Evolutionary conservation across 2,113 vertebrate species (phyloP).

Genomic region (Pseudopipra pipra): DNA sequence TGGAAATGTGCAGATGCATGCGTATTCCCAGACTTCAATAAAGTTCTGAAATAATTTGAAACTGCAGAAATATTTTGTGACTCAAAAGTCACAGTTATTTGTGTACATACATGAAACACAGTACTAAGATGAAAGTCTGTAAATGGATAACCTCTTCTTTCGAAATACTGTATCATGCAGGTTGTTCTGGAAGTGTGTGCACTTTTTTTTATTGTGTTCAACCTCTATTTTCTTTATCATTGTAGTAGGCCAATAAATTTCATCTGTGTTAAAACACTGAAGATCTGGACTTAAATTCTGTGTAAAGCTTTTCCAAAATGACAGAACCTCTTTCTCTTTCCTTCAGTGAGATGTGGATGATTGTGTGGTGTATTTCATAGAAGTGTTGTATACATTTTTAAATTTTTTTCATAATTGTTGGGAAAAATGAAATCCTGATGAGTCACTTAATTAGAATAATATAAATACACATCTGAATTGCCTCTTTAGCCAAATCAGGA

Average conservation of each 20-base stretch:
- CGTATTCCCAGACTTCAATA: not conserved
- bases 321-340: not conserved
- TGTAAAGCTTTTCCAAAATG: not conserved
- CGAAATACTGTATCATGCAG: not conserved
- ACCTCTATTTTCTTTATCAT: not conserved
- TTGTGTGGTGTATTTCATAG: not conserved
- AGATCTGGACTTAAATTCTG: not conserved
- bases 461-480: not conserved
- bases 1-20: not conserved
- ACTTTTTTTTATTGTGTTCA: not conserved
- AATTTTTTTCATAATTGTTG: not conserved
- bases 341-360: not conserved
- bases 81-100: not conserved
- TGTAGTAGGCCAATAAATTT: not conserved
- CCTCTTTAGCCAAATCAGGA: not conserved
- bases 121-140: not conserved
- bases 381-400: not conserved
- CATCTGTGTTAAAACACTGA: not conserved
- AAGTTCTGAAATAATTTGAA: not conserved
- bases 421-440: not conserved
- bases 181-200: not conserved
- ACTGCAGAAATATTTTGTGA: not conserved
- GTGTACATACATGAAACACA: fast-evolving
- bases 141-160: not conserved
- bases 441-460: not conserved